Conservation (phyloP, 2,797 vertebrate species). For the Pipistrellus pygmaeus region DNA sequence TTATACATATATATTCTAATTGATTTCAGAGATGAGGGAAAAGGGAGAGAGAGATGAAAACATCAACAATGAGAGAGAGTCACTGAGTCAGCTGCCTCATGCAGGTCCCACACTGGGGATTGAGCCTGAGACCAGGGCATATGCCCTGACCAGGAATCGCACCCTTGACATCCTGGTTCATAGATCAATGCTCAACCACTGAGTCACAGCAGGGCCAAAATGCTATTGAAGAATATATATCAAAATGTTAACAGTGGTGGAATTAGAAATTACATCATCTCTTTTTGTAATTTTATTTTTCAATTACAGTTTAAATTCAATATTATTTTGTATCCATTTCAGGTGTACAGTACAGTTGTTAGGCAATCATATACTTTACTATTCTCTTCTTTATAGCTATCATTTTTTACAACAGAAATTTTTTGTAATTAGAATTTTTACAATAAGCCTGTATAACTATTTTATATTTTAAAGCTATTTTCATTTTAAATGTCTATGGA, state of each 20-base stretch:
- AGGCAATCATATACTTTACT: neutral
- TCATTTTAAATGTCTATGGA: conserved; percentile 19
- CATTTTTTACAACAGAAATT: conserved; percentile 5
- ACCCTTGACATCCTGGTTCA: too few relatives aligned
- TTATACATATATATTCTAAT: too few relatives aligned
- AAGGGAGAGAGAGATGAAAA: too few relatives aligned
- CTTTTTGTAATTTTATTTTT: neutral
- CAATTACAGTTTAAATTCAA: neutral
- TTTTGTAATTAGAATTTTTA: conserved; percentile 9
- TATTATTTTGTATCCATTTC: neutral
- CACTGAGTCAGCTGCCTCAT: too few relatives aligned
- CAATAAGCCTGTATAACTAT: neutral
- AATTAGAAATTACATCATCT: conserved; percentile 4
- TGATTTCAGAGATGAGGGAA: too few relatives aligned
- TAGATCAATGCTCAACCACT: too few relatives aligned
- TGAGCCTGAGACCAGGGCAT: too few relatives aligned
- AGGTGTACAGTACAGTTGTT: neutral
- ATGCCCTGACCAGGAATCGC: too few relatives aligned
- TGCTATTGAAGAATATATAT: neutral
- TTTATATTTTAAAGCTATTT: conserved; percentile 23
- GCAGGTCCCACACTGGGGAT: too few relatives aligned
- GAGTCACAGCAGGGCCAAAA: neutral
- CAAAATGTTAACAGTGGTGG: neutral
- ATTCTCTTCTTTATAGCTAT: conserved; percentile 18
- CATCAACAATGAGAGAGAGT: too few relatives aligned